Evolutionary conservation across 2,113 vertebrate genomes (phyloP).

Genomic region (Paracanthobrama guichenoti): DNA sequence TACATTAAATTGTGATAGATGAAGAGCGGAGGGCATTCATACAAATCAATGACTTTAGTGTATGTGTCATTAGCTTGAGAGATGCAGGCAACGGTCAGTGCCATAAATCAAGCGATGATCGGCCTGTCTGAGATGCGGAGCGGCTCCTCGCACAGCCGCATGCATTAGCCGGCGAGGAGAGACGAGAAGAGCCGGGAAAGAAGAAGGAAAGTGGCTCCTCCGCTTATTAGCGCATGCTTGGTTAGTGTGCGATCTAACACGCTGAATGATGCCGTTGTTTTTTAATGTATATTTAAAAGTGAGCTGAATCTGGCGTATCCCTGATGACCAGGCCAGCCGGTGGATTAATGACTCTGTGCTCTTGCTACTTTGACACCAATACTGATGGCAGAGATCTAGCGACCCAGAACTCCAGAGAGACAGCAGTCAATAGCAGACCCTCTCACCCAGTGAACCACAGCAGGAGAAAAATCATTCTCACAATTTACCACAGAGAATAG

Average conservation of each 20-base stretch:
- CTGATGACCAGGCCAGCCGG: conserved; percentile 41
- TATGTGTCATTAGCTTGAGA: conserved; percentile 99
- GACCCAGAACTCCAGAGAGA: conserved; percentile 56
- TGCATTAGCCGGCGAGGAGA: conserved; percentile 92
- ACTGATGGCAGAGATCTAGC: conserved; percentile 55
- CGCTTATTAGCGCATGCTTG: conserved; percentile 48
- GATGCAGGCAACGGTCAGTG: conserved; percentile 98
- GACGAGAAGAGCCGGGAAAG: conserved; percentile 78
- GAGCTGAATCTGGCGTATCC: conserved; percentile 37
- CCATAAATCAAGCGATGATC: conserved; percentile 99
- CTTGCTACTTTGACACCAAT: conserved; percentile 55
- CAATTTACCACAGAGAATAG: conserved; percentile 44
- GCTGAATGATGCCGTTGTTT: conserved; percentile 33
- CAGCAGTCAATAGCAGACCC: conserved; percentile 67
- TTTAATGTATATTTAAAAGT: conserved; percentile 46
- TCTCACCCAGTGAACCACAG: conserved; percentile 48
- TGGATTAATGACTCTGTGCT: conserved; percentile 55
- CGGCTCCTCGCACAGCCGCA: conserved; percentile 81
- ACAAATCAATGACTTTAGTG: conserved; percentile 99
- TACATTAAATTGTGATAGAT: conserved; percentile 99
- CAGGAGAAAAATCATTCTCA: conserved; percentile 45
- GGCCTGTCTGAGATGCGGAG: conserved; percentile 91
- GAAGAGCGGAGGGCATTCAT: conserved; percentile 99
- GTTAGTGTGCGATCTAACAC: conserved; percentile 17
- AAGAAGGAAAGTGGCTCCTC: conserved; percentile 34